Evolutionary conservation across 2,888 invertebrate species (phyloP).

Genomic region (Biston betularia): DNA sequence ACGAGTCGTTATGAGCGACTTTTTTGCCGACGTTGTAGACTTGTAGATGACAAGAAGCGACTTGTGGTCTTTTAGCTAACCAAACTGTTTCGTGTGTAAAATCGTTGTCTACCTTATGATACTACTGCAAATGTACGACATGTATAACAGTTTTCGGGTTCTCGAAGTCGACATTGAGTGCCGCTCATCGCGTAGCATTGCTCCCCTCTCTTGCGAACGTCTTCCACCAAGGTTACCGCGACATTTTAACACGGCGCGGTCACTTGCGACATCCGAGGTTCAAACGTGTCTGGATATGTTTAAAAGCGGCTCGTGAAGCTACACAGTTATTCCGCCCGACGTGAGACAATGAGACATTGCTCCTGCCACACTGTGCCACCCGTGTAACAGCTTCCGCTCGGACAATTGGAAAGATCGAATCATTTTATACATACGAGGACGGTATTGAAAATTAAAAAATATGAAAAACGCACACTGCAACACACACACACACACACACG

Average conservation of each 20-base stretch:
- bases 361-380: not conserved
- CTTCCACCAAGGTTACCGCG: constrained; percentile 36
- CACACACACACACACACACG: too few species aligned
- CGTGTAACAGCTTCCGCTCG: constrained; percentile 4
- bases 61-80: too few species aligned
- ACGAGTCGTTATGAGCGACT: too few species aligned
- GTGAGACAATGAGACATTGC: constrained; percentile 22
- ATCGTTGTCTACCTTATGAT: too few species aligned
- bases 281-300: constrained; percentile 32
- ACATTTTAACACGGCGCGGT: constrained; percentile 39
- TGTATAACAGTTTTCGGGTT: not conserved
- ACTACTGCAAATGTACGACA: too few species aligned
- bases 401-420: not conserved
- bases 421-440: not conserved
- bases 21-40: too few species aligned
- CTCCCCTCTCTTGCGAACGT: constrained; percentile 14
- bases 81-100: too few species aligned
- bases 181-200: constrained; percentile 3
- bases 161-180: not conserved
- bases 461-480: not conserved
- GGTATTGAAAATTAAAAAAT: not conserved
- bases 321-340: constrained; percentile 26
- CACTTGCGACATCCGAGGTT: constrained; percentile 36
- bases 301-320: constrained; percentile 32
- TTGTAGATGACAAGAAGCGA: too few species aligned